Evolutionary conservation across 2,797 vertebrate genomes (phyloP).

Genomic region (Odontamblyopus lacepedii): DNA sequence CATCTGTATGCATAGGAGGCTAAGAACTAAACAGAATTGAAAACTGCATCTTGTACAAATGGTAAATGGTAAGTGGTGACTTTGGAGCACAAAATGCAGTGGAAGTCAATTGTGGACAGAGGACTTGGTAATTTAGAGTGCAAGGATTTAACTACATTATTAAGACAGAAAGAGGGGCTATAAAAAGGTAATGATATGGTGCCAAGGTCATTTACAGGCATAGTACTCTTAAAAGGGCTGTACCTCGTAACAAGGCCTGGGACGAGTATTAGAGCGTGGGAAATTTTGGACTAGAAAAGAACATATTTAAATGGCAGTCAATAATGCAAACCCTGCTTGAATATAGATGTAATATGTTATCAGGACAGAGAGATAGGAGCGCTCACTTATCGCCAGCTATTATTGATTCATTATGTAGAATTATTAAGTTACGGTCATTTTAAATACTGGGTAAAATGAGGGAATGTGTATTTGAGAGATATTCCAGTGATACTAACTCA

Average conservation of each 20-base stretch:
- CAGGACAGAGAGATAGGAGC: constrained; percentile 16
- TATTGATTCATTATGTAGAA: constrained; percentile 27
- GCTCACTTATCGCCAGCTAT: constrained; percentile 13
- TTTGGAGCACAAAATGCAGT: constrained; percentile 22
- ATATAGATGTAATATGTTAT: constrained; percentile 40
- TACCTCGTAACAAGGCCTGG: constrained; percentile 39
- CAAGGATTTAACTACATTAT: constrained; percentile 34
- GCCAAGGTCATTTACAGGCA: constrained; percentile 61
- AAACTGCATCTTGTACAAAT: constrained; percentile 20
- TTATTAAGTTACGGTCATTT: constrained; percentile 8
- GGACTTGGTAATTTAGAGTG: constrained; percentile 37
- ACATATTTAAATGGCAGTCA: constrained; percentile 51
- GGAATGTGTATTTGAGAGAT: not conserved
- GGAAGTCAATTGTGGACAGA: constrained; percentile 43
- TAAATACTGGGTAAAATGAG: not conserved
- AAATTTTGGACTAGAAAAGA: constrained; percentile 28
- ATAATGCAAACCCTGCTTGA: constrained; percentile 56
- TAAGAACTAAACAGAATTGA: constrained; percentile 30
- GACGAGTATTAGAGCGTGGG: constrained; percentile 31
- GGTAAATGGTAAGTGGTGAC: constrained; percentile 27
- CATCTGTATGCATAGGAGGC: constrained; percentile 43
- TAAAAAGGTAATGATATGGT: constrained; percentile 51
- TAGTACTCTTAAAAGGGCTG: constrained; percentile 43
- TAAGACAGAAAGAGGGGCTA: constrained; percentile 39
- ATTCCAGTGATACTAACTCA: too few relatives aligned